Conservation (phyloP, 1,140 invertebrate genomes). For the Leptinotarsa texana region DNA sequence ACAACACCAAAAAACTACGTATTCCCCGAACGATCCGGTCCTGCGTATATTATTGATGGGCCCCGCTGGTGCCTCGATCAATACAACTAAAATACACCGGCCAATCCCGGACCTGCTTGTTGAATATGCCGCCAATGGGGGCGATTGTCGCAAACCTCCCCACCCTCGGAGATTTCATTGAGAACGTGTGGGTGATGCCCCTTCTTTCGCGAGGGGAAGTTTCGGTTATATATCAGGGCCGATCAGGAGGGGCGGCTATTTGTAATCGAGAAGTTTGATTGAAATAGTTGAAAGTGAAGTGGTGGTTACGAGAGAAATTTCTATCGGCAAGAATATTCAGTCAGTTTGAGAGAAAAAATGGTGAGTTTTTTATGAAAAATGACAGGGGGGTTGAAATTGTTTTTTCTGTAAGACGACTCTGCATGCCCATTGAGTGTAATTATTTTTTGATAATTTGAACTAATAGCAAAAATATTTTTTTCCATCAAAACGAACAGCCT, state of each 20-base stretch:
- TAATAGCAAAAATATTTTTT: too few species aligned
- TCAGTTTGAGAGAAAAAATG: conserved; percentile 27
- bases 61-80: conserved; percentile 35
- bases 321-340: conserved; percentile 25
- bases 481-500: too few species aligned
- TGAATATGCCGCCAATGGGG: conserved; percentile 47
- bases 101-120: conserved; percentile 43
- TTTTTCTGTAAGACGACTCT: not conserved
- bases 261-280: conserved; percentile 29
- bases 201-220: conserved; percentile 46
- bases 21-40: not conserved
- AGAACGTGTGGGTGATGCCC: conserved; percentile 63
- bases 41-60: conserved; percentile 25
- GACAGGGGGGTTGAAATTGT: not conserved
- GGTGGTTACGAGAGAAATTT: conserved; percentile 25
- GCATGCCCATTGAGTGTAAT: not conserved
- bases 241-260: conserved; percentile 38
- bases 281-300: conserved; percentile 20
- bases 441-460: too few species aligned
- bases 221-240: conserved; percentile 60
- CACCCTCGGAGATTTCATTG: conserved; percentile 59
- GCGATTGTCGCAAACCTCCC: conserved; percentile 41
- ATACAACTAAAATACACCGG: conserved; percentile 36
- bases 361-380: conserved; percentile 15
- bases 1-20: not conserved